A percentile compares a stretch with the other conserved stretches of the same genome.
Evolutionary conservation across 2,113 vertebrate species (phyloP).

Genomic region (Ptilonorhynchus violaceus): DNA sequence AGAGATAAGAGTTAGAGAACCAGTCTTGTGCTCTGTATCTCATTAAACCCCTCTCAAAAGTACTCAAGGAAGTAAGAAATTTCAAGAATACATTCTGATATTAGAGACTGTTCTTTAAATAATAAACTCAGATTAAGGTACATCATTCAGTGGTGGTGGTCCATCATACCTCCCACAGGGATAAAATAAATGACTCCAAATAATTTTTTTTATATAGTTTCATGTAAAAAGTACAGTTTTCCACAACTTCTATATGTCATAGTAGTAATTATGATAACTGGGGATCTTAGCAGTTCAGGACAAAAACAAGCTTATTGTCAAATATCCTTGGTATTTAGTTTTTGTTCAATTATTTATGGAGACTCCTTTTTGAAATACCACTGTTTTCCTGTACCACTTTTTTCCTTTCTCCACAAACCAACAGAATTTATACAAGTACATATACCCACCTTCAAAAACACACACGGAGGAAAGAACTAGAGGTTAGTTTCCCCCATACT

Average conservation of each 20-base stretch:
- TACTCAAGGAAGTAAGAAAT: background rate
- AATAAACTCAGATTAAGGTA: background rate
- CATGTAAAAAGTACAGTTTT: background rate
- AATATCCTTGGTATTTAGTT: background rate
- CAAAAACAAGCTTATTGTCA: background rate
- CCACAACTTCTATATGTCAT: background rate
- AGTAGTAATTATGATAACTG: background rate
- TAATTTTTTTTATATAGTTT: background rate
- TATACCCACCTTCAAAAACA: background rate
- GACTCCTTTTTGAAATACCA: background rate
- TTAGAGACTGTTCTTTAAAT: background rate
- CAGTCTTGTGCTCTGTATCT: background rate
- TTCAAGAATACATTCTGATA: background rate
- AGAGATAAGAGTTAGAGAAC: background rate
- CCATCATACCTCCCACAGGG: background rate
- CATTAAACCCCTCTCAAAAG: background rate
- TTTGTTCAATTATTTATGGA: background rate
- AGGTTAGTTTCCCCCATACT: background rate
- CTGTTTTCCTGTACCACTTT: background rate
- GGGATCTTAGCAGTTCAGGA: background rate
- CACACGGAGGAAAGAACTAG: rapidly evolving
- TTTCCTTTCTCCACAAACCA: background rate
- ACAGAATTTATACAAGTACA: background rate
- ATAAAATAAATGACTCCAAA: background rate
- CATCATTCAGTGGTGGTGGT: background rate